Conservation (phyloP, 35 echinoderm and acorn worm genomes). For the Strongylocentrotus purpuratus region DNA sequence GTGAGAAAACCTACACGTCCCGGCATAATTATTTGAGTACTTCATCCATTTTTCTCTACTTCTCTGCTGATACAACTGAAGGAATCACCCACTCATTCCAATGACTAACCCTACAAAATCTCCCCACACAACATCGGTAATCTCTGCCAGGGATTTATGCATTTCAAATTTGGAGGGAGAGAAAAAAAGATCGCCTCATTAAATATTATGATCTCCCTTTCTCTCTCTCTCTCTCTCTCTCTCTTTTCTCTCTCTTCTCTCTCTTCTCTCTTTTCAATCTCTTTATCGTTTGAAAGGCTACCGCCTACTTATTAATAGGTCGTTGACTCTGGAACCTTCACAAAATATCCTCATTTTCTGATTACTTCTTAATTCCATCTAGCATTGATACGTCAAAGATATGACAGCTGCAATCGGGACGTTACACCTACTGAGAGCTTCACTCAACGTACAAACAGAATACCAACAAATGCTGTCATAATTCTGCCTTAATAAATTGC, state of each 20-base stretch:
- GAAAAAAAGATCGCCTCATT: not conserved
- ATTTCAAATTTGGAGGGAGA: not conserved
- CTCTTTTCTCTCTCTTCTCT: not conserved
- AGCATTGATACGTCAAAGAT: slow-evolving; percentile 17
- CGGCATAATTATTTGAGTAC: not conserved
- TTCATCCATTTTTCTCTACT: not conserved
- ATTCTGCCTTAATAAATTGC: not conserved
- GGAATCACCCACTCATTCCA: not conserved
- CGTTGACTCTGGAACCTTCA: slow-evolving; percentile 21
- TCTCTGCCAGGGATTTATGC: not conserved
- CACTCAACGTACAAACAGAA: not conserved
- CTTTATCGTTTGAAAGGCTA: not conserved
- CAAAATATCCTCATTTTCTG: not conserved
- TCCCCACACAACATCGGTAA: not conserved
- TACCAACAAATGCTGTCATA: slow-evolving; percentile 5
- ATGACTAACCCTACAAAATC: not conserved
- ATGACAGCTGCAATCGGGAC: not conserved
- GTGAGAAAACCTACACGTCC: not conserved
- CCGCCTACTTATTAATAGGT: not conserved
- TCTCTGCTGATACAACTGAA: not conserved
- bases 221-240: slow-evolving; percentile 21
- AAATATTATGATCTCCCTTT: not conserved
- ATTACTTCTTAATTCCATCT: slow-evolving; percentile 26
- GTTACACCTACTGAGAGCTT: slow-evolving; percentile 5
- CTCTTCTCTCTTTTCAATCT: not conserved